A percentile compares a stretch with the other conserved stretches of the same genome.
phyloP scores from a whole-genome alignment of 2,797 vertebrate genomes.

The Hafferia zeledoni region DNA sequence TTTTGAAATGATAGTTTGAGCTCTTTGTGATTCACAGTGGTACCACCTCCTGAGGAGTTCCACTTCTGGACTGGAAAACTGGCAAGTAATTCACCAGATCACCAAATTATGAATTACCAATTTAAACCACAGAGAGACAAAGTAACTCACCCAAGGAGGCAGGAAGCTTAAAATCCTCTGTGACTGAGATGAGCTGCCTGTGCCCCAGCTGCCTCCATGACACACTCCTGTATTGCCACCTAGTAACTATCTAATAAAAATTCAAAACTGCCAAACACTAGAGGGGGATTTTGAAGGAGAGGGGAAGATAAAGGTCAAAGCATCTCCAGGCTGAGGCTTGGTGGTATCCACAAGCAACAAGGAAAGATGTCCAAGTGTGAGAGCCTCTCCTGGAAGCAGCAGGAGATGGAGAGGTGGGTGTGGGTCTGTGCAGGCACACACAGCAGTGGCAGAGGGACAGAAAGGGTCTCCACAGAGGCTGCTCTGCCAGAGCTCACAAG shows the following conservation, averaged over 20 bases:
- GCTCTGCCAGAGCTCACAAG: not conserved
- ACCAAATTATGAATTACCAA: not conserved
- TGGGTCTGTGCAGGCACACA: not conserved
- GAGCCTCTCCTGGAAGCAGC: not conserved
- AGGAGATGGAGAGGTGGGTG: not conserved
- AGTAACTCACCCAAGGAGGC: not conserved
- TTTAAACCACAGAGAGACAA: not conserved
- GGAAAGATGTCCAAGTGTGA: not conserved
- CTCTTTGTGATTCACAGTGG: not conserved
- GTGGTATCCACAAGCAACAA: not conserved
- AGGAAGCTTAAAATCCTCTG: not conserved
- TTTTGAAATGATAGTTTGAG: not conserved
- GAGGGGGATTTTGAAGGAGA: not conserved
- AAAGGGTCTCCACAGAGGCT: not conserved
- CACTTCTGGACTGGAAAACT: not conserved
- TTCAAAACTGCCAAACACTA: not conserved
- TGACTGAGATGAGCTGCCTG: not conserved
- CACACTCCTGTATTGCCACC: not conserved
- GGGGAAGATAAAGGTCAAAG: not conserved
- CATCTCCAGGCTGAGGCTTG: not conserved
- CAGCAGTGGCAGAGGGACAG: not conserved
- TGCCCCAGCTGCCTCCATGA: not conserved
- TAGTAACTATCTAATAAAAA: not conserved
- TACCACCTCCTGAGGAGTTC: not conserved
- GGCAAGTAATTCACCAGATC: not conserved